Evolutionary conservation across 2,888 invertebrate genomes (phyloP).

Genomic region (Melanotus villosus): DNA sequence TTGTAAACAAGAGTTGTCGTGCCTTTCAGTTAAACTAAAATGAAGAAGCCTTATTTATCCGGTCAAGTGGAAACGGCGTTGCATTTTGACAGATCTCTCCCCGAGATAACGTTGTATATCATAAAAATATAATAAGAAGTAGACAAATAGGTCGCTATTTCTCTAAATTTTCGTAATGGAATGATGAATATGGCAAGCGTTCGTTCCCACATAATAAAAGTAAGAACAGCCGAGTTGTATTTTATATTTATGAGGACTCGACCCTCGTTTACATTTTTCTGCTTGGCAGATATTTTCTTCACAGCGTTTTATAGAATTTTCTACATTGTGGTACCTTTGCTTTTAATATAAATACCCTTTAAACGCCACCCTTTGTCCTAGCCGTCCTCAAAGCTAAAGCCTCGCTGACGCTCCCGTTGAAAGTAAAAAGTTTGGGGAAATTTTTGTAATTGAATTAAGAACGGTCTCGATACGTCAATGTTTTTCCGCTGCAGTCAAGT

Average conservation of each 20-base stretch:
- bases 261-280: constrained; percentile 49
- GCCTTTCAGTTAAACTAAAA: constrained; percentile 19
- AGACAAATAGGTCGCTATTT: constrained; percentile 47
- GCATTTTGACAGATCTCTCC: constrained; percentile 27
- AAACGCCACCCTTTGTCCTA: constrained; percentile 13
- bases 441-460: constrained; percentile 38
- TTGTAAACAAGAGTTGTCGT: constrained; percentile 29
- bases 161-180: constrained; percentile 48
- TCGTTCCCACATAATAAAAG: constrained; percentile 50
- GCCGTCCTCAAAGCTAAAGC: neutral
- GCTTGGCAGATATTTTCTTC: constrained; percentile 45
- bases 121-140: constrained; percentile 46
- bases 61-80: constrained; percentile 30
- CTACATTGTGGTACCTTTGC: constrained; percentile 33
- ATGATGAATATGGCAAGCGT: constrained; percentile 49
- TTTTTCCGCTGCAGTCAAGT: constrained; percentile 47
- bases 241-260: constrained; percentile 49
- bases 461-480: constrained; percentile 41
- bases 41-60: constrained; percentile 30
- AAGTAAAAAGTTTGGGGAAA: neutral
- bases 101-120: constrained; percentile 31
- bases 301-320: constrained; percentile 45
- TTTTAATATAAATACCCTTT: constrained; percentile 38
- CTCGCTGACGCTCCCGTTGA: neutral
- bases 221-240: constrained; percentile 49